These are phyloP conservation scores for Cheilosia grossa DNA, from an alignment of 2,888 invertebrate genomes.

Conservation along the genomic window DNA sequence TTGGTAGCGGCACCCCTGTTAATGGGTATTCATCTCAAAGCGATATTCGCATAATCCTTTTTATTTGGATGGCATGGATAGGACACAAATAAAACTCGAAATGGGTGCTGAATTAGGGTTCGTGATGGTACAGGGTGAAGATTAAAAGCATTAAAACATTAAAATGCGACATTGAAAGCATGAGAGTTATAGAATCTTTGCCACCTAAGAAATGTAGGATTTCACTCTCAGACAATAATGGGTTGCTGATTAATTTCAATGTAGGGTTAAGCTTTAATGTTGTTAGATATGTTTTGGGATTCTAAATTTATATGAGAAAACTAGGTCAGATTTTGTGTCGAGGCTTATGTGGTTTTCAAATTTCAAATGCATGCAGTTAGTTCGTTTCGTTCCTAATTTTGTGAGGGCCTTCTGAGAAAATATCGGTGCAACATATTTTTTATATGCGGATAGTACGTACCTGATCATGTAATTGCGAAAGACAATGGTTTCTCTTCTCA, in stretches of 20 bases:
- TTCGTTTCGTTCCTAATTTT: too few relatives aligned
- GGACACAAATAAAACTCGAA: slow-evolving; percentile 19
- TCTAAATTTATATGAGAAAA: neutral
- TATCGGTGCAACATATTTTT: too few relatives aligned
- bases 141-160: slow-evolving; percentile 27
- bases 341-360: too few relatives aligned
- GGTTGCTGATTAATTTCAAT: neutral
- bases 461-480: too few relatives aligned
- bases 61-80: slow-evolving; percentile 14
- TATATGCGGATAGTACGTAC: too few relatives aligned
- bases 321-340: neutral
- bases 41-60: slow-evolving; percentile 50
- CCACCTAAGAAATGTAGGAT: neutral
- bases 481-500: too few relatives aligned
- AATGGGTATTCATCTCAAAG: slow-evolving; percentile 28
- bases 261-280: too few relatives aligned
- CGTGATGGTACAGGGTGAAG: neutral
- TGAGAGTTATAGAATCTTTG: slow-evolving; percentile 22
- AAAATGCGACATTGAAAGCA: slow-evolving; percentile 25
- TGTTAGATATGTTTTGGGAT: too few relatives aligned
- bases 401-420: too few relatives aligned
- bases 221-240: neutral
- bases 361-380: too few relatives aligned
- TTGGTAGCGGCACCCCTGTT: slow-evolving; percentile 29
- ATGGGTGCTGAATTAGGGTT: slow-evolving; percentile 20